These are phyloP conservation scores for Mormyrops boulengeri DNA, from an alignment of 2,797 vertebrate genomes.

Conservation along the genomic window DNA sequence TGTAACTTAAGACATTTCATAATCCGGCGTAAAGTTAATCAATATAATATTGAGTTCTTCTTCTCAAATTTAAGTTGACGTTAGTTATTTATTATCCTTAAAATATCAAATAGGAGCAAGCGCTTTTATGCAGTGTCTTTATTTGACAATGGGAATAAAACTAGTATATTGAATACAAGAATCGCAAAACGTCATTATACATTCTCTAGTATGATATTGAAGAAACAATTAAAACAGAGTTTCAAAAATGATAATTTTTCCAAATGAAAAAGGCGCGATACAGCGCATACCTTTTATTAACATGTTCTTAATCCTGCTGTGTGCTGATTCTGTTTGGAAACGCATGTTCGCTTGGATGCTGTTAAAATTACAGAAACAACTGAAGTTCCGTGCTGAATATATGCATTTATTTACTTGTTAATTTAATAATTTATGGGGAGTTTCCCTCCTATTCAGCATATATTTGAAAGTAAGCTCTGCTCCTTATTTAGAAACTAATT, in stretches of 20 bases:
- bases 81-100: not conserved
- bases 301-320: not conserved
- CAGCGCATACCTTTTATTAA: not conserved
- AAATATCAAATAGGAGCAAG: not conserved
- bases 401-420: not conserved
- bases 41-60: not conserved
- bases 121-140: not conserved
- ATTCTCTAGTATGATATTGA: not conserved
- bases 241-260: not conserved
- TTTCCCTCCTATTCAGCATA: not conserved
- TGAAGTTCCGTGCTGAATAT: not conserved
- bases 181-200: not conserved
- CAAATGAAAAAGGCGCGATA: not conserved
- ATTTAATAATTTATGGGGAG: not conserved
- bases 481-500: conserved; percentile 9
- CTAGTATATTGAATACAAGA: not conserved
- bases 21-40: not conserved
- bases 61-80: not conserved
- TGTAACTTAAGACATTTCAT: not conserved
- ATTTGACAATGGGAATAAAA: not conserved
- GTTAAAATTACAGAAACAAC: not conserved
- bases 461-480: not conserved
- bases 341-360: not conserved
- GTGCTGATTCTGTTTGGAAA: not conserved
- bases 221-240: not conserved